Evolutionary conservation across 2,888 invertebrate genomes (phyloP), one percentile per base, ranked within the genome.

Genomic region (Hydraecia micacea): DNA sequence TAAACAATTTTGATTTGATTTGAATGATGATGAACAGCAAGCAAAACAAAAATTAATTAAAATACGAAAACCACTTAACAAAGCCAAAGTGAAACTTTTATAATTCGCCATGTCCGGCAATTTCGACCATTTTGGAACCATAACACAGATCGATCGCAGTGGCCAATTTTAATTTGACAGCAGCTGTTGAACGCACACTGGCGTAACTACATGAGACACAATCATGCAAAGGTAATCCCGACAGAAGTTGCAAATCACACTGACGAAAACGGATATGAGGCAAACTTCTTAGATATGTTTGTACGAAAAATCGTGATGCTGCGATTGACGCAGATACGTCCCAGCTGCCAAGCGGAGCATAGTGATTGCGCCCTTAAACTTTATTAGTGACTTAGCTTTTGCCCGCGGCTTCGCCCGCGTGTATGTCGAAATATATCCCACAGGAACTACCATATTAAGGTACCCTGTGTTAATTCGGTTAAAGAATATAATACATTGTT

Each of bases 361-460:
- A 62, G 79, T 86, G 83, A 79, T 86, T 69, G 83, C 86, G 58
- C 84, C 74, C 83, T 85, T 86, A 86, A 74, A 79, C 32, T 76
- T 86, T 83, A 76, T 75, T 78, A 65, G 68, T 75, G 75, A 62
- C 28, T n/a, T 28, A 60, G 28, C 28, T 28, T 28, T 28, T 28
- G 15, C 7, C 15, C 7, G 60, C 1, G 60, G 28, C 60, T 60
- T 15, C 28, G n/a, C 28, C 60, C 7, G 13, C 15, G 15, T 15
- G 60, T 28, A 28, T 11, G 60, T 28, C 15, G 28, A 28, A 60
- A 28, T 15, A 15, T 60, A 60, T 32, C 18, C 60, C 18, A 32
- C 28, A 18, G 7, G 28, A 15, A 60, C 7, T 60, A 60, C 28
- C 7, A 2, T 60, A 28, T n/a, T n/a, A 60, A 18, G 15, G 6